Base-by-base conservation (phyloP, 2,113 vertebrate species). In the Lipotes vexillifer region DNA sequence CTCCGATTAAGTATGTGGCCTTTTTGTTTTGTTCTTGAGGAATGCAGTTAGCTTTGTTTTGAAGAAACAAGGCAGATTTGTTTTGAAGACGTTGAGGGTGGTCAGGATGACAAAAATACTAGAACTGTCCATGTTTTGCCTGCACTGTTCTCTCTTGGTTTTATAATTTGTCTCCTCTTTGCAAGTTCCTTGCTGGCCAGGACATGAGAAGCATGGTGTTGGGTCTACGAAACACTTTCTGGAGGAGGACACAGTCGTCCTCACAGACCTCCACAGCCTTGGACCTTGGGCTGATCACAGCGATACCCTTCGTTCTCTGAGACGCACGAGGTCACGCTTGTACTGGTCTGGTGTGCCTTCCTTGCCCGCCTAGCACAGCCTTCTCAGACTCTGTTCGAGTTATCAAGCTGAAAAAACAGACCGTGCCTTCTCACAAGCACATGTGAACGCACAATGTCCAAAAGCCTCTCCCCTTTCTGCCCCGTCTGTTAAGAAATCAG, bases 271-370 rank as follows among this genome's bases (percentile, higher is more conserved):
- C 5, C 20, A 1, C 46, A 18, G 82, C 55, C 49, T n/a, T 12
- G 31, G 9, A 29, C 46, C n/a, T 17, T 59, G 44, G 57, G 41
- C 41, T 68, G 33, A 7, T 41, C 59, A 12, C 25, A 31, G 66
- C 1, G 1, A 6, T n/a, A 14, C 7, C 25, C 36, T 31, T 52
- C 17, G 18, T 9, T 23, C 25, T 23, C 55, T 8, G 3, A 17
- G 33, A 38, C 13, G 2, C 18, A 7, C 17, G 1, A 2, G 4
- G 65, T 33, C 49, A n/a, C 1, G 0, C 33, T 49, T 7, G 1
- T 3, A 1, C 9, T 25, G 36, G 63, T 21, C 77, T 8, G 46
- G 14, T 0, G 0, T 27, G 17, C 52, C 52, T 44, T 29, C 44
- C 41, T 69, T 55, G 27, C 44, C 29, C 3, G 2, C 7, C 8